Conservation (phyloP, 2,797 vertebrate genomes). For the Carapus acus region DNA sequence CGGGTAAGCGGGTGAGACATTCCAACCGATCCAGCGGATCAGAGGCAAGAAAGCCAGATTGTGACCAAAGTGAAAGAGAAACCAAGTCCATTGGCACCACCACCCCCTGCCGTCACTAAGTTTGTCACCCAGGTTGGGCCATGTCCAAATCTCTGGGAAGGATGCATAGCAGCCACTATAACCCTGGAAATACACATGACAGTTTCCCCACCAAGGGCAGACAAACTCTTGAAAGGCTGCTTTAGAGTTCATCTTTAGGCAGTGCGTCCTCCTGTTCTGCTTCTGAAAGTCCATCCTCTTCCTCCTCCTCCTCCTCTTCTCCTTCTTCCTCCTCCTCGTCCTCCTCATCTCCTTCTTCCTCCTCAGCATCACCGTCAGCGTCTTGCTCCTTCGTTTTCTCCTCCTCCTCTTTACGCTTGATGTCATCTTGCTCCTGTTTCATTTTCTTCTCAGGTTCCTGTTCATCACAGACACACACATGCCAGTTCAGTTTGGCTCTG, state of each 20-base stretch:
- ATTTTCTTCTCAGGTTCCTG: conserved; percentile 77
- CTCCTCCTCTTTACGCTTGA: conserved; percentile 72
- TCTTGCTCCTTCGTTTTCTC: conserved; percentile 70
- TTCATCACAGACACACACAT: conserved; percentile 1
- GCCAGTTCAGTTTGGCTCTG: not conserved
- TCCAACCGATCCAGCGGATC: conserved; percentile 41
- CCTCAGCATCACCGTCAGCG: conserved; percentile 37
- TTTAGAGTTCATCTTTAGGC: conserved; percentile 74
- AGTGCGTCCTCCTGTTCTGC: conserved; percentile 47
- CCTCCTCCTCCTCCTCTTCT: conserved; percentile 41
- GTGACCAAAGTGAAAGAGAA: conserved; percentile 42
- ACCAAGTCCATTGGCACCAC: conserved; percentile 25
- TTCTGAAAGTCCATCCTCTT: conserved; percentile 54
- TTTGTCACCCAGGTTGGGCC: conserved; percentile 36
- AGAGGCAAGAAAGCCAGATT: conserved; percentile 30
- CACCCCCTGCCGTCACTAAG: conserved; percentile 29
- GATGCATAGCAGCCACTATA: conserved; percentile 73
- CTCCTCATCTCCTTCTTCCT: not conserved
- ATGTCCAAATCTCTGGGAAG: conserved; percentile 61
- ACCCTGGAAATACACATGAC: conserved; percentile 56
- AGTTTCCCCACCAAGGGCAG: conserved; percentile 42
- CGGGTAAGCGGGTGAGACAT: conserved; percentile 18
- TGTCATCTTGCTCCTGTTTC: conserved; percentile 74
- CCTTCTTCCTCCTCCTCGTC: conserved; percentile 2
- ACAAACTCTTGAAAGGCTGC: conserved; percentile 26